Base-by-base conservation (phyloP, 2,113 vertebrate species). In the Nestor notabilis region DNA sequence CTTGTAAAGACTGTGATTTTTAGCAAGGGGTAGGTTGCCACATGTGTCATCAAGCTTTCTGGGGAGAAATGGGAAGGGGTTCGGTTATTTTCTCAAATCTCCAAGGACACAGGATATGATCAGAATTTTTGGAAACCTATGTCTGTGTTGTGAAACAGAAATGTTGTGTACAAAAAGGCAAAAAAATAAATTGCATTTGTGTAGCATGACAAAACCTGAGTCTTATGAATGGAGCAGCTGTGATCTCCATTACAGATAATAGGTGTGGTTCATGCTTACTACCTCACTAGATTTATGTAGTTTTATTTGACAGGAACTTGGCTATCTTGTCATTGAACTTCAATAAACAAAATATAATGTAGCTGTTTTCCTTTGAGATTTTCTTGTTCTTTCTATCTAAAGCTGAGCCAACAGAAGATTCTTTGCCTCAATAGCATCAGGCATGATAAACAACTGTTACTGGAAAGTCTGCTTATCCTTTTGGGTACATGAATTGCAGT, bases 281-380 rank as follows among this genome's bases (percentile, higher is more conserved):
- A 79, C 76, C 37, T 70, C 56, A 43, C 94, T 66, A 46, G 90
- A 41, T 82, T 52, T 60, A 35, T 74, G 78, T 20, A 24, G 35
- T 47, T 84, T 33, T 92, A 20, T 86, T 83, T 85, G 79, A 70
- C 84, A 91, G 49, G 49, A 95, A 82, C 52, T 95, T 87, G 85
- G 79, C 89, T 83, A 50, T 91, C 53, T 52, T 81, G 64, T 27
- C 66, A 18, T 11, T 93, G 71, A 76, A 80, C 50, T 83, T 89
- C 61, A 88, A 29, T 84, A 87, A 96, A 74, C 61, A 92, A 83
- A 55, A 61, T n/a, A 66, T 41, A 84, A 47, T 27, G 10, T 96
- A 93, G 70, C 82, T 58, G 27, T 90, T 92, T 89, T 93, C 91
- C 87, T 92, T 37, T 77, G 95, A 87, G 91, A 94, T 90, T 79